Percentiles rank a stretch among this genome's conserved stretches.
phyloP scores from a whole-genome alignment of 2,797 vertebrate genomes.

The Girardinus metallicus region DNA sequence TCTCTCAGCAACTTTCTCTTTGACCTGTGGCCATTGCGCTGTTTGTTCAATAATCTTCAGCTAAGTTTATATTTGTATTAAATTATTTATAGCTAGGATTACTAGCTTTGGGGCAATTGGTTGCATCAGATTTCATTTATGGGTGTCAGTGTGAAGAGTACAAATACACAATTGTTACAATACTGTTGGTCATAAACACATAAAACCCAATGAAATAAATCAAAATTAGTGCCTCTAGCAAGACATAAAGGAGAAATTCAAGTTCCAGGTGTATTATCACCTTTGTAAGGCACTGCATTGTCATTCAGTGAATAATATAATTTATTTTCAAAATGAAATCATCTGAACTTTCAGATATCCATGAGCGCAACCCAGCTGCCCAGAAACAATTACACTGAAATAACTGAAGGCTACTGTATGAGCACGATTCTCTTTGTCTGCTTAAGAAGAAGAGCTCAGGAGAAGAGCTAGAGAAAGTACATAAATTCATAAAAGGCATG shows the following conservation, averaged over 20 bases:
- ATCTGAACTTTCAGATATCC: not conserved
- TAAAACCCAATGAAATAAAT: not conserved
- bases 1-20: not conserved
- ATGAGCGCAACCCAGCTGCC: not conserved
- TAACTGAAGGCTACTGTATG: not conserved
- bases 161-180: not conserved
- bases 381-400: not conserved
- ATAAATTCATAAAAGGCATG: not conserved
- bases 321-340: slow-evolving; percentile 1
- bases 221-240: not conserved
- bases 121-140: not conserved
- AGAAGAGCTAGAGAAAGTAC: not conserved
- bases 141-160: not conserved
- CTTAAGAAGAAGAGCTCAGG: not conserved
- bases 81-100: not conserved
- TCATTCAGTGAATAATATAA: not conserved
- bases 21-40: not conserved
- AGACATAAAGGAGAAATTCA: not conserved
- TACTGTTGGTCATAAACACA: not conserved
- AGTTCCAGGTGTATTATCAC: not conserved
- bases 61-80: not conserved
- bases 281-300: not conserved
- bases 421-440: not conserved
- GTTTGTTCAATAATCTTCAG: not conserved
- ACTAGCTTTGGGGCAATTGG: not conserved